A percentile compares a stretch with the other conserved stretches of the same genome.
These are phyloP conservation scores for Eupeodes luniger DNA, from an alignment of 2,888 invertebrate genomes.

Conservation along the genomic window DNA sequence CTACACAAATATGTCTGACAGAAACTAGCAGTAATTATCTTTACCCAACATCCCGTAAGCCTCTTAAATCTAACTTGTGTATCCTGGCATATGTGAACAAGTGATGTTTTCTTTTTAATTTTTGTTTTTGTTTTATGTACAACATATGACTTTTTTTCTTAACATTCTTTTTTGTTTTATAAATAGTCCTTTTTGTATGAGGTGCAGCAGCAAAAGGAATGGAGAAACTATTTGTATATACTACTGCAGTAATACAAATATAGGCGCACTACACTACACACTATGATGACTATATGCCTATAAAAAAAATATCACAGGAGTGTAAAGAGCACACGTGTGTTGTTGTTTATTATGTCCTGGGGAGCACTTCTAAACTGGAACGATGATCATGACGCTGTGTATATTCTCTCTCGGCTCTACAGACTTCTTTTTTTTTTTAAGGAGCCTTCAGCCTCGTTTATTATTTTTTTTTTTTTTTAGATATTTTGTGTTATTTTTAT, in stretches of 20 bases:
- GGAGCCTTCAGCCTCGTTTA: constrained; percentile 18
- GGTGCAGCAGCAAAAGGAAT: neutral
- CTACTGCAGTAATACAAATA: constrained; percentile 63
- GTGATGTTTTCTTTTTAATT: constrained; percentile 7
- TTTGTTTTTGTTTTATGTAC: neutral
- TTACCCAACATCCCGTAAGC: constrained; percentile 50
- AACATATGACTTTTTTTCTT: neutral
- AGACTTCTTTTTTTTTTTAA: constrained; percentile 42
- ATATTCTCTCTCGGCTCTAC: constrained; percentile 5
- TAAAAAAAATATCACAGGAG: neutral
- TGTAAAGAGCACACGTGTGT: constrained; percentile 51
- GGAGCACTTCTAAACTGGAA: constrained; percentile 69
- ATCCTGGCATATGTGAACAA: constrained; percentile 24
- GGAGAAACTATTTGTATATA: constrained; percentile 58
- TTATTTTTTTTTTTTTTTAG: constrained; percentile 12
- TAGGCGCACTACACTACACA: neutral
- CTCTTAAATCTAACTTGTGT: constrained; percentile 41
- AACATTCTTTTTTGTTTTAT: constrained; percentile 30
- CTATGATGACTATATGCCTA: neutral
- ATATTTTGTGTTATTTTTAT: neutral
- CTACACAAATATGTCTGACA: constrained; percentile 26
- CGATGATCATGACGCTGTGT: constrained; percentile 42
- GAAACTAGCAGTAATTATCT: constrained; percentile 62
- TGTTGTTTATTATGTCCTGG: constrained; percentile 71
- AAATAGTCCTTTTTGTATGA: constrained; percentile 13